Conservation (phyloP, 2,797 vertebrate species). For the Paratrypauchen microcephalus region DNA sequence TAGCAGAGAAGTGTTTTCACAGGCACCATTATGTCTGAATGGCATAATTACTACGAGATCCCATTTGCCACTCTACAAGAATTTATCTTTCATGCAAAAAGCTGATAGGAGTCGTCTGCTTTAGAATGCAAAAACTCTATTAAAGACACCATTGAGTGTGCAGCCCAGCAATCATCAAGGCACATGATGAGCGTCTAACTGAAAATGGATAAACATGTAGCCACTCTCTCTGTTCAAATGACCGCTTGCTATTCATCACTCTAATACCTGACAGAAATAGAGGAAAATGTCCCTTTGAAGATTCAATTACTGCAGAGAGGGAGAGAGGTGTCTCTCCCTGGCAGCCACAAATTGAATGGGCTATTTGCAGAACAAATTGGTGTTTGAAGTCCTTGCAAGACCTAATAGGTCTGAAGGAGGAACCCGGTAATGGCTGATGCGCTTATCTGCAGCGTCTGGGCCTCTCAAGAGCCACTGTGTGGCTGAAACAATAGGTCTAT, state of each 20-base stretch:
- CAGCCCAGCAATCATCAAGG: constrained; percentile 64
- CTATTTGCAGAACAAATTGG: constrained; percentile 85
- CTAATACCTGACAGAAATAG: constrained; percentile 72
- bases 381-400: constrained; percentile 80
- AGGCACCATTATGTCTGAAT: constrained; percentile 23
- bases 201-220: constrained; percentile 77
- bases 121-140: constrained; percentile 41
- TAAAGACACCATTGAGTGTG: constrained; percentile 57
- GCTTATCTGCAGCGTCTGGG: constrained; percentile 68
- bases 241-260: constrained; percentile 77
- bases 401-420: constrained; percentile 80
- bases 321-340: constrained; percentile 74
- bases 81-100: constrained; percentile 46
- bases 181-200: constrained; percentile 67
- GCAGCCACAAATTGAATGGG: constrained; percentile 75
- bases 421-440: constrained; percentile 69
- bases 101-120: constrained; percentile 48
- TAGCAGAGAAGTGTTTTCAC: constrained; percentile 17
- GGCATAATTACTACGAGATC: constrained; percentile 37
- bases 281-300: constrained; percentile 81
- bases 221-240: constrained; percentile 71
- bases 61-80: constrained; percentile 32
- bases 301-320: constrained; percentile 81
- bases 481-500: constrained; percentile 50
- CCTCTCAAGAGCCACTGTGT: constrained; percentile 37